Evolutionary conservation across 2,888 invertebrate species (phyloP), one percentile per base, ranked within the genome.

Genomic region (Synanthedon andrenaeformis): DNA sequence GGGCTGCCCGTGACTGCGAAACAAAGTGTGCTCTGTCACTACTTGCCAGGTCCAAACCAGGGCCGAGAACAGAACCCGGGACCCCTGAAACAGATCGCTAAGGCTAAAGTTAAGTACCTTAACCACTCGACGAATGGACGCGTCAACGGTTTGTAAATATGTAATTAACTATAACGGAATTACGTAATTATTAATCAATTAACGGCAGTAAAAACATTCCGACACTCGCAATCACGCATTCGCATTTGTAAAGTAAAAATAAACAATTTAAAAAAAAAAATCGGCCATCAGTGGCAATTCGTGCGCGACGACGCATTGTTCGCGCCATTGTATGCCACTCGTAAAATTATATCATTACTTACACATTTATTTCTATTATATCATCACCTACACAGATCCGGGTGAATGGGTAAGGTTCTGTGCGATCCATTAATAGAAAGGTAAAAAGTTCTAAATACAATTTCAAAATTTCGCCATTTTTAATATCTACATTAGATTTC

Each of bases 221-320:
- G 45, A 45, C 45, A 45, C n/a, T 12, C 45, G 4, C 45, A 45
- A 45, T 45, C 45, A 19, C 49, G 49, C 23, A 23, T 19, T 45
- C 49, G 49, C 23, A 11, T 49, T 49, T 17, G 17, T 19, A 19
- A 49, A 2, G 49, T 14, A 49, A 49, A 49, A 49, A 49, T 49
- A 51, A 51, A 35, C 13, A 41, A 51, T 51, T 51, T 12, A 8
- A 41, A 41, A 51, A 19, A n/a, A n/a, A 35, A 57, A 41, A 53
- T 49, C 52, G 51, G 42, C 51, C 51, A 54, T 42, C 54, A 52
- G 61, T 57, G 64, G 53, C 58, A 70, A 61, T 64, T 72, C 72
- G 73, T 73, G 73, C 71, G 68, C 57, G 61, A 64, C 72, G 69
- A 65, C 66, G 58, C 58, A 49, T 13, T 49, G 17, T 45, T 12